These are phyloP conservation scores for Arvicanthis niloticus DNA, from an alignment of 2,113 vertebrate species.

Conservation along the genomic window DNA sequence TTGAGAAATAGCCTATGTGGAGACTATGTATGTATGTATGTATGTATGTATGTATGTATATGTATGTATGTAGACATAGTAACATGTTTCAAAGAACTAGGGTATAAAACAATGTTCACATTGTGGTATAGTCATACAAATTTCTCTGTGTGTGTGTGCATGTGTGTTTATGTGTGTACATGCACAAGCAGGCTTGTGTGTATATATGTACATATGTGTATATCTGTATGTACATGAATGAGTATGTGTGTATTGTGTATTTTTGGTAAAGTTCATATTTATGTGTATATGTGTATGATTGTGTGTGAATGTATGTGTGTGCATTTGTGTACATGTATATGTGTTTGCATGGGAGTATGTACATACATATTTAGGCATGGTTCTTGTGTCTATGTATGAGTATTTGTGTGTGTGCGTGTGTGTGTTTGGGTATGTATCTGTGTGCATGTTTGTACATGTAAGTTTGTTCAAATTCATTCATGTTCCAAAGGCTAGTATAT, in stretches of 20 bases:
- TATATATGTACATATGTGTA: not conserved
- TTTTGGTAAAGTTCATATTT: not conserved
- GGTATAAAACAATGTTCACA: not conserved
- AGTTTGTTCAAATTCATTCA: not conserved
- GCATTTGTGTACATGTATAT: not conserved
- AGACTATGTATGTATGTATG: no score
- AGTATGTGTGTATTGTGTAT: not conserved
- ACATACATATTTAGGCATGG: not conserved
- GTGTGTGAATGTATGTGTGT: not conserved
- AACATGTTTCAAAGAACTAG: no score
- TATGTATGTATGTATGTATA: no score
- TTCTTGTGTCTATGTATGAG: not conserved
- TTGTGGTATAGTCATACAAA: not conserved
- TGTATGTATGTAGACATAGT: no score
- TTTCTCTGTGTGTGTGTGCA: not conserved
- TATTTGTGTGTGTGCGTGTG: not conserved
- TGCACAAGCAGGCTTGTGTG: not conserved
- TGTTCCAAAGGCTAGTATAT: not conserved
- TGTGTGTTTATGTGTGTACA: not conserved
- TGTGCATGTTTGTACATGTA: not conserved
- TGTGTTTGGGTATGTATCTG: not conserved
- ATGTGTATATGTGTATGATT: not conserved
- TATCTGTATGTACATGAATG: not conserved
- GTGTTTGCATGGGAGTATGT: not conserved
- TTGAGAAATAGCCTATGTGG: not conserved